Base-by-base conservation (phyloP, 2,888 invertebrate genomes). In the Epicampocera succincta region DNA sequence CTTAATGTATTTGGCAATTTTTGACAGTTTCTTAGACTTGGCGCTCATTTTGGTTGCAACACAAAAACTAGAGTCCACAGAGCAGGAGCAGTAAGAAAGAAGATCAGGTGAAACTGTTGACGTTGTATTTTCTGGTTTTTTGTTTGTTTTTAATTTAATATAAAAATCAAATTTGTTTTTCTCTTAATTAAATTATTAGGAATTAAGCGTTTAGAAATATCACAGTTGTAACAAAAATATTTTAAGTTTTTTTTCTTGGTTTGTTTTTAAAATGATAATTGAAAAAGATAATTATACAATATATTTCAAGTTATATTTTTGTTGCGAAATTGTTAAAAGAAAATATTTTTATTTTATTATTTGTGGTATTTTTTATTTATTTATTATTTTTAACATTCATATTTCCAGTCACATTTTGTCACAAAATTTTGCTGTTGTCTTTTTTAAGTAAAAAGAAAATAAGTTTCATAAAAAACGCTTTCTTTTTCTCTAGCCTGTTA, bases 1-100 rank as follows among this genome's bases (percentile, higher is more conserved):
- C 84, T 90, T 90, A 74, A 91, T 90, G 80, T 88, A 91, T 88
- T 89, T 91, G 74, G 91, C 90, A 84, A 91, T 88, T 89, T 89
- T 90, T 63, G 89, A 86, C 77, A 90, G 83, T 86, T 89, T 90
- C 74, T 89, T 88, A 80, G 88, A 85, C 85, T 91, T 91, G 84
- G 88, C 88, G 84, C 87, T 89, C 89, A 90, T 88, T 87, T 85
- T 42, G 73, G 12, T 60, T 25, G 15, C 21, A 25, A 52, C 9
- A 42, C 19, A 19, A 44, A 52, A 29, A 19, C 6, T 12, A n/a
- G 42, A 13, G 19, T 6, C 38, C 29, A 52, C 50, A 17, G 5
- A 42, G 6, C 11, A 44, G 25, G 5, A 42, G 6, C 11, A 44
- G 25, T 40, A 21, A 40, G 52, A 11, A 56, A 44, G 68, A 19